Evolutionary conservation across 1,140 invertebrate genomes (phyloP), one percentile per base, ranked within the genome.

Genomic region (Carcinoscorpius rotundicauda): DNA sequence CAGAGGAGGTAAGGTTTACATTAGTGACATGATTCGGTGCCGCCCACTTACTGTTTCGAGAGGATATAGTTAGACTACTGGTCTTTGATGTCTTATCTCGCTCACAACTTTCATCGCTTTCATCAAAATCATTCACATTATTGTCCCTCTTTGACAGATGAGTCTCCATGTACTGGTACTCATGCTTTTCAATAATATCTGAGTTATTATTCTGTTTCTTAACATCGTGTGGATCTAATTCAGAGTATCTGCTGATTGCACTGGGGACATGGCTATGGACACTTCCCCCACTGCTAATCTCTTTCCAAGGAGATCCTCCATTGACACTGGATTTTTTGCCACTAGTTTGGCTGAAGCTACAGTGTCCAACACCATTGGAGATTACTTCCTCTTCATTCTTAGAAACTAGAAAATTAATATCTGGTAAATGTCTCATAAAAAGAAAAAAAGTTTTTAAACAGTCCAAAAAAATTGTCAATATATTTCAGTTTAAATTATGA

Each of bases 101-200:
- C 50, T 68, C 67, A 50, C 68, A 64, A 56, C 64, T 69, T 29
- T 69, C 68, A 55, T 69, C 68, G 66, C 64, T 81, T 64, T 77
- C 75, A 64, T 82, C 81, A 69, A 78, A 81, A 70, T 82, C 80
- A 72, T 82, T 83, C 63, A 82, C 78, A 69, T 50, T 64, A 29
- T 52, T 64, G 48, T 51, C 62, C 52, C 61, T 57, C 62, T 69
- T 69, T 11, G 52, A 55, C 11, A 68, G 58, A 52, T 71, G 67
- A 56, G 63, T 58, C 55, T 73, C 72, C 72, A 73, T 73, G 58
- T 71, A 72, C 60, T 73, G 71, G 53, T 71, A 66, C 63, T 73
- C 72, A 57, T 69, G 67, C 58, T 68, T 70, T n/a, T 72, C 71
- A 48, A 72, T 55, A n/a, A 60, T 61, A 66, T 61, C 49, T 51